Percentiles rank a stretch among this genome's conserved stretches.
Evolutionary conservation across 2,797 vertebrate genomes (phyloP).

Genomic region (Girardinus metallicus): DNA sequence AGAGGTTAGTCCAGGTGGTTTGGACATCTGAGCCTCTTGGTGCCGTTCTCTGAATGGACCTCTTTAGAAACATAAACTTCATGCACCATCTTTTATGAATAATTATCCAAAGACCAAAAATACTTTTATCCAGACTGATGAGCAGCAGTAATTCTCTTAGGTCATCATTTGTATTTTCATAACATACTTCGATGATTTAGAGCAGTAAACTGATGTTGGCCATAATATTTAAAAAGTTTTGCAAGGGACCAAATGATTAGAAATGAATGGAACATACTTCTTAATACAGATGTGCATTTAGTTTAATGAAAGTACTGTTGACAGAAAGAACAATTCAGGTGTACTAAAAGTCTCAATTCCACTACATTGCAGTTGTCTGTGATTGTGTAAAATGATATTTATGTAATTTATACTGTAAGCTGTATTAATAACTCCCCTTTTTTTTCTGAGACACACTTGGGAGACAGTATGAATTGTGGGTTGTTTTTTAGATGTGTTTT

Average conservation of each 20-base stretch:
- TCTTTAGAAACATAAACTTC: neutral
- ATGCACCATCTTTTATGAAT: neutral
- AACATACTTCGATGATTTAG: neutral
- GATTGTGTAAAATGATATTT: constrained; percentile 50
- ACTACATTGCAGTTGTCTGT: constrained; percentile 46
- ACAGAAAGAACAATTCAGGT: neutral
- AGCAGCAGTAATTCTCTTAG: neutral
- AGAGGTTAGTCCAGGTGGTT: neutral
- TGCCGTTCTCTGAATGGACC: too few relatives aligned
- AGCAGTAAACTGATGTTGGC: neutral
- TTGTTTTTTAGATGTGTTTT: constrained; percentile 30
- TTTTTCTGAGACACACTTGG: constrained; percentile 56
- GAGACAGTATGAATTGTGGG: constrained; percentile 39
- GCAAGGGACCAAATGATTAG: neutral
- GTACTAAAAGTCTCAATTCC: constrained; percentile 20
- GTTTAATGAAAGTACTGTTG: neutral
- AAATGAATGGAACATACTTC: neutral
- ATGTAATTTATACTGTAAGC: constrained; percentile 57
- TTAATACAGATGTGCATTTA: neutral
- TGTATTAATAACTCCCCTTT: constrained; percentile 43
- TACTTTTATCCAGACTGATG: neutral
- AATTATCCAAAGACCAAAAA: neutral
- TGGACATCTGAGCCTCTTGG: neutral
- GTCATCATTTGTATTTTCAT: neutral
- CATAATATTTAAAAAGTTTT: neutral